Evolutionary conservation across 2,113 vertebrate species (phyloP).

Genomic region (Lontra canadensis): DNA sequence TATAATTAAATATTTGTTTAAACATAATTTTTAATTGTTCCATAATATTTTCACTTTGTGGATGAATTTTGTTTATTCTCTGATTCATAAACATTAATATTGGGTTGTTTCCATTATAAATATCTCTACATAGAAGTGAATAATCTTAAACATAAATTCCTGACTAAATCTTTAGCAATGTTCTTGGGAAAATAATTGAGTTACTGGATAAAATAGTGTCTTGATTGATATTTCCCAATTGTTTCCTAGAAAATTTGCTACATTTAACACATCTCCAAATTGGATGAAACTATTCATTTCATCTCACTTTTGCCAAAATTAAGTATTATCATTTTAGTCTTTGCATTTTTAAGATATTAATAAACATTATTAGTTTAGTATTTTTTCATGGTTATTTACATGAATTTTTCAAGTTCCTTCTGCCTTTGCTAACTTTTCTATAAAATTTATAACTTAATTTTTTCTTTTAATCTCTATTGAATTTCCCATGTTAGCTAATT

Average conservation of each 20-base stretch:
- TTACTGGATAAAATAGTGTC: not conserved
- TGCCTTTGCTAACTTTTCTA: not conserved
- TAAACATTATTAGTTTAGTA: not conserved
- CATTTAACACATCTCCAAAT: not conserved
- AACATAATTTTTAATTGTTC: not conserved
- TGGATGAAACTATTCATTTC: not conserved
- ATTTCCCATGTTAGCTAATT: not conserved
- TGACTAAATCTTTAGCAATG: not conserved
- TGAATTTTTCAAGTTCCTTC: not conserved
- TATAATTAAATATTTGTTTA: not conserved
- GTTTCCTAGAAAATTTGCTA: not conserved
- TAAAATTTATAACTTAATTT: not conserved
- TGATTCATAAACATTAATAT: not conserved
- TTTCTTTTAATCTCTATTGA: not conserved
- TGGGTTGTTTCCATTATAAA: not conserved
- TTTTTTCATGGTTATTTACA: not conserved
- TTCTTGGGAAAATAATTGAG: not conserved
- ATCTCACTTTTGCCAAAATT: not conserved
- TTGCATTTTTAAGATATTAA: not conserved
- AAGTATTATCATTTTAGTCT: not conserved
- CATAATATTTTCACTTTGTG: not conserved
- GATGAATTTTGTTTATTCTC: not conserved
- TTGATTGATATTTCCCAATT: not conserved
- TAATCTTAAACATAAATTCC: not conserved
- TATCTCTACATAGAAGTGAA: not conserved